Conservation (phyloP, 92 coral and sea anemone species). For the Bergia sp. region DNA sequence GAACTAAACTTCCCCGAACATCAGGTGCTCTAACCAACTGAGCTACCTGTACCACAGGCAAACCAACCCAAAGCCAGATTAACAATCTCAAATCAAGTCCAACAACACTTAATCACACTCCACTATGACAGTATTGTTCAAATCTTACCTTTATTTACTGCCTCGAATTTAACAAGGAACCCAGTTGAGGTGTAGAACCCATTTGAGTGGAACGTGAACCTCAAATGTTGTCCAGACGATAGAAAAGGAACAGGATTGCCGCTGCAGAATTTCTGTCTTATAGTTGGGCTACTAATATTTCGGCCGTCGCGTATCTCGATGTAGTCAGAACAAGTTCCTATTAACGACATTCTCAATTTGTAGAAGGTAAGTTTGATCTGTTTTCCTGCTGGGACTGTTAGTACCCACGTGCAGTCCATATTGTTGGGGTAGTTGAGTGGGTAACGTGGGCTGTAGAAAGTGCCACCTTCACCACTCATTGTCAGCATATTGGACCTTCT, state of each 20-base stretch:
- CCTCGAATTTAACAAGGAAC: neutral
- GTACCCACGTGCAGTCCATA: neutral
- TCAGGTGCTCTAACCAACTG: too few species aligned
- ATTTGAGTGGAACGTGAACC: neutral
- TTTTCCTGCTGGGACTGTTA: neutral
- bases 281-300: neutral
- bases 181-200: neutral
- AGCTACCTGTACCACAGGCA: too few species aligned
- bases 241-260: neutral
- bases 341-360: neutral
- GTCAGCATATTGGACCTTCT: neutral
- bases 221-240: neutral
- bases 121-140: too few species aligned
- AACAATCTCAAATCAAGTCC: too few species aligned
- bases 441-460: too few species aligned
- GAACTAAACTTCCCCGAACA: too few species aligned
- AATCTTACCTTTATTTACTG: neutral
- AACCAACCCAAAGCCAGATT: too few species aligned
- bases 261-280: neutral
- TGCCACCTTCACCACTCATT: too few species aligned
- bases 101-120: too few species aligned
- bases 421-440: too few species aligned
- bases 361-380: neutral
- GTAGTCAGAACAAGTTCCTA: neutral
- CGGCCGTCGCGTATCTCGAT: conserved; percentile 2